phyloP scores from a whole-genome alignment of 2,888 invertebrate genomes.

The Tholera decimalis region DNA sequence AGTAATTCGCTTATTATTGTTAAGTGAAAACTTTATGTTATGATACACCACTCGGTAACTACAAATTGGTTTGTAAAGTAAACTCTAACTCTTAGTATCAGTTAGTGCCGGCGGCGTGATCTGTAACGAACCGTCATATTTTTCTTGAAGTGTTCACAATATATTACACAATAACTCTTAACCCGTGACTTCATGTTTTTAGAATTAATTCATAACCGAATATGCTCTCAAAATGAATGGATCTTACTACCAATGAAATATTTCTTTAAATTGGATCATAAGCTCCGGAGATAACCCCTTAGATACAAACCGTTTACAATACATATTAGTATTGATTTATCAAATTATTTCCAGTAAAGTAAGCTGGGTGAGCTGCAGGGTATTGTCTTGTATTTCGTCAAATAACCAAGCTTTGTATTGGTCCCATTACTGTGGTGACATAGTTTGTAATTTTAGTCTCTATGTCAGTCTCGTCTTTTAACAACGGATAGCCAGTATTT shows the following conservation, averaged over 20 bases:
- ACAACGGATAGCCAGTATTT: neutral
- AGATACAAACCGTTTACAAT: no score
- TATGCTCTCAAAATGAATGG: no score
- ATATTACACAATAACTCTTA: no score
- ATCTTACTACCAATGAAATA: no score
- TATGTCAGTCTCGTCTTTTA: neutral
- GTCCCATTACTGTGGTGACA: neutral
- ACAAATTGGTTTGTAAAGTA: no score
- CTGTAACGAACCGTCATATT: neutral
- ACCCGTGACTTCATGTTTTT: no score
- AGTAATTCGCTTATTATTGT: conserved; percentile 1
- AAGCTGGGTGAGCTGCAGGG: neutral
- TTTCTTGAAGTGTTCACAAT: neutral
- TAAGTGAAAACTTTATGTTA: neutral
- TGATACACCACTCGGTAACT: neutral
- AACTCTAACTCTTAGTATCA: neutral
- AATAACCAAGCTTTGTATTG: neutral
- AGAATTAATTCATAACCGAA: no score
- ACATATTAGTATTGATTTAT: no score
- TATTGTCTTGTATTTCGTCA: neutral
- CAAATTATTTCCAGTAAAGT: conserved; percentile 11
- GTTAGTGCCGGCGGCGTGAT: neutral
- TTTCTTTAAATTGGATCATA: no score
- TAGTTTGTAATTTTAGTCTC: neutral
- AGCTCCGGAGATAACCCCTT: no score